These are phyloP conservation scores for Polypedilum pembai DNA, from an alignment of 1,140 invertebrate genomes.

Conservation along the genomic window DNA sequence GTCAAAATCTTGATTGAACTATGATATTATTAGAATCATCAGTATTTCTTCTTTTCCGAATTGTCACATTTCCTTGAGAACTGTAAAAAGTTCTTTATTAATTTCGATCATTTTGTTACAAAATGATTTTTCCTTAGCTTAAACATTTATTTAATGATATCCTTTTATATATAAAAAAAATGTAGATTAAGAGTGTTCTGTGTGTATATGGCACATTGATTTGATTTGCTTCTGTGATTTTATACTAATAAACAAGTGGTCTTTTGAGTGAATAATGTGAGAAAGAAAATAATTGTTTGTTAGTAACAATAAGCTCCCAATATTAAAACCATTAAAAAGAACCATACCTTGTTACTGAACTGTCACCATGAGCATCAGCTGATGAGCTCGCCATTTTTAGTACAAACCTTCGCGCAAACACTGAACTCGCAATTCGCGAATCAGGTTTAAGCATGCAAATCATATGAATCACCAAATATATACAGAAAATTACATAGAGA, in stretches of 20 bases:
- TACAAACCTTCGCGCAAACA: not conserved
- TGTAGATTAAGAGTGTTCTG: not conserved
- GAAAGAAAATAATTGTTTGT: not conserved
- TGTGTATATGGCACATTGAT: not conserved
- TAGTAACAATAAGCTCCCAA: not conserved
- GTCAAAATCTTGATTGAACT: too few species aligned
- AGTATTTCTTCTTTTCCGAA: too few species aligned
- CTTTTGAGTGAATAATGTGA: not conserved
- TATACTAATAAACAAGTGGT: not conserved
- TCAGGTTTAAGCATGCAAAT: constrained; percentile 54
- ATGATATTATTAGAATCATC: too few species aligned
- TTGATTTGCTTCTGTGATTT: not conserved
- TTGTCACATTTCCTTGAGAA: too few species aligned
- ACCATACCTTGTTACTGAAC: not conserved
- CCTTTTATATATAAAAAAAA: too few species aligned
- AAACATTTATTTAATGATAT: too few species aligned
- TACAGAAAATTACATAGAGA: constrained; percentile 61
- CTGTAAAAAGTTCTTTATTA: too few species aligned
- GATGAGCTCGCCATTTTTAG: not conserved
- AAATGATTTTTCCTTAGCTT: too few species aligned
- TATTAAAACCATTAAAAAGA: not conserved
- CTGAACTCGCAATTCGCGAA: not conserved
- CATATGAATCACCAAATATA: constrained; percentile 65
- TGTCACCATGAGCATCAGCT: not conserved
- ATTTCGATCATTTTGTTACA: too few species aligned